phyloP scores from a whole-genome alignment of 1,140 invertebrate species.

The Augochlora pura region DNA sequence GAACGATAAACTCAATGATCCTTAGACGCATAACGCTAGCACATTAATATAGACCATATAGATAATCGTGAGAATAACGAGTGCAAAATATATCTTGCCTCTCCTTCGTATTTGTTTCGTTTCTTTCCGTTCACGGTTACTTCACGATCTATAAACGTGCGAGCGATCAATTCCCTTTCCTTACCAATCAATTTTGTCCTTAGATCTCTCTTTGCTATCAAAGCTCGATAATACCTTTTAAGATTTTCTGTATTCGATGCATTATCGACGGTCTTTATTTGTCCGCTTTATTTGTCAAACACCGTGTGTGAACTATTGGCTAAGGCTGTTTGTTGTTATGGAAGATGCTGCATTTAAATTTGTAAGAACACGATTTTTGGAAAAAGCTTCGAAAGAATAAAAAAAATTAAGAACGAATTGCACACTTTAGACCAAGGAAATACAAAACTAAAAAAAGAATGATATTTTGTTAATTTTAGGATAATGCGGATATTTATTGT shows the following conservation, averaged over 20 bases:
- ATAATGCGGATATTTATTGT: slow-evolving; percentile 75
- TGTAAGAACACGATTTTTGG: slow-evolving; percentile 62
- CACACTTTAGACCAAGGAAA: slow-evolving; percentile 59
- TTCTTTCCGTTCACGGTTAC: slow-evolving; percentile 36
- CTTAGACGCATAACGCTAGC: slow-evolving; percentile 47
- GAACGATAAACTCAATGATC: slow-evolving; percentile 37
- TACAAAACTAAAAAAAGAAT: slow-evolving; percentile 56
- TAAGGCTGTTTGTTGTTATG: slow-evolving; percentile 65
- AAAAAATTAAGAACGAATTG: slow-evolving; percentile 44
- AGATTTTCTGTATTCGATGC: slow-evolving; percentile 45
- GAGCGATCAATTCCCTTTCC: slow-evolving; percentile 21
- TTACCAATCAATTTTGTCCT: slow-evolving; percentile 6
- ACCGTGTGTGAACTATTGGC: slow-evolving; percentile 53
- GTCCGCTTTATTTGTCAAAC: slow-evolving; percentile 53
- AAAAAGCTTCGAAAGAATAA: slow-evolving; percentile 52
- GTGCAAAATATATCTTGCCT: slow-evolving; percentile 45
- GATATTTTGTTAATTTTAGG: slow-evolving; percentile 77
- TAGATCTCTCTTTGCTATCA: slow-evolving; percentile 28
- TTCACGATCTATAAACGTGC: not conserved
- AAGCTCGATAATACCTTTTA: slow-evolving; percentile 41
- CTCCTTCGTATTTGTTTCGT: slow-evolving; percentile 24
- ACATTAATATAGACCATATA: slow-evolving; percentile 52
- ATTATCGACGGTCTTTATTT: slow-evolving; percentile 43
- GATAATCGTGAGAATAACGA: slow-evolving; percentile 45
- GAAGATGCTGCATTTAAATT: slow-evolving; percentile 73